Conservation (phyloP, 1,140 invertebrate genomes). For the Meloidogyne floridensis region DNA sequence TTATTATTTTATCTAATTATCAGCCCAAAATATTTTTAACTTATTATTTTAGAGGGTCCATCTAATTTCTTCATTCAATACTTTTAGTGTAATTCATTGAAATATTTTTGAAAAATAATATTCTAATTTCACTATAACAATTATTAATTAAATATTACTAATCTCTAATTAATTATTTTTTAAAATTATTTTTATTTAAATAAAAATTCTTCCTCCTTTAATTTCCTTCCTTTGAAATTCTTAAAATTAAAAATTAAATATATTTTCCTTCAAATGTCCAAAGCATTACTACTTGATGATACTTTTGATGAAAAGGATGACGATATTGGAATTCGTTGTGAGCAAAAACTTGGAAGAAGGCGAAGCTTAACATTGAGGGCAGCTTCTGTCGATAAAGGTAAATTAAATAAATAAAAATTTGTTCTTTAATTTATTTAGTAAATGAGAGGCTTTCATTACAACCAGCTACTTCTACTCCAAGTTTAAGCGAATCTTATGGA, state of each 20-base stretch:
- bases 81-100: too few relatives aligned
- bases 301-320: background rate
- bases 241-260: background rate
- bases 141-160: too few relatives aligned
- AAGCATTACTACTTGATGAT: background rate
- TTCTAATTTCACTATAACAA: too few relatives aligned
- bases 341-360: background rate
- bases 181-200: background rate
- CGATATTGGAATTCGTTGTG: background rate
- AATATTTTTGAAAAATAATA: too few relatives aligned
- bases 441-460: background rate
- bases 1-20: too few relatives aligned
- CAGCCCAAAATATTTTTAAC: too few relatives aligned
- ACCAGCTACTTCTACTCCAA: conserved; percentile 7
- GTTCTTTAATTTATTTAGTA: background rate
- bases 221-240: background rate
- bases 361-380: background rate
- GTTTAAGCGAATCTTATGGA: conserved; percentile 17
- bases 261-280: background rate
- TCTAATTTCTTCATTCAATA: too few relatives aligned
- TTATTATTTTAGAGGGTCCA: too few relatives aligned
- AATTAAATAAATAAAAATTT: background rate
- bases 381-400: background rate
- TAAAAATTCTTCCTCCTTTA: background rate
- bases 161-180: too few relatives aligned